Evolutionary conservation across 2,113 vertebrate species (phyloP).

Genomic region (Pedetes capensis): DNA sequence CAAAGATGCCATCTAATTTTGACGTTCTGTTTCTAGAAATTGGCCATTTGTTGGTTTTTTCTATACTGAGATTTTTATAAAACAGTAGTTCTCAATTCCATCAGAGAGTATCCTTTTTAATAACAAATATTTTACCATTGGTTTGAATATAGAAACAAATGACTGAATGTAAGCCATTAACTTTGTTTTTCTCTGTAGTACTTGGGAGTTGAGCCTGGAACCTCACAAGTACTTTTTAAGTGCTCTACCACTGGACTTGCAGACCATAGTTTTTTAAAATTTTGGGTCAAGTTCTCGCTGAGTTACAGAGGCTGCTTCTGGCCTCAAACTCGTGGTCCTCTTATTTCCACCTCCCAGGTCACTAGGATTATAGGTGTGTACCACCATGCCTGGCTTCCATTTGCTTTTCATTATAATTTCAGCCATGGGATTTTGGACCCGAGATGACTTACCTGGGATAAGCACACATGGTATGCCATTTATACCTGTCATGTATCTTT

Average conservation of each 20-base stretch:
- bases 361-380: no score
- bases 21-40: neutral
- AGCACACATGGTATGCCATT: accelerated
- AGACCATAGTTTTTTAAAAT: no score
- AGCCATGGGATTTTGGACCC: neutral
- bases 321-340: no score
- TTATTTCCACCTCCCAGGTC: no score
- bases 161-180: neutral
- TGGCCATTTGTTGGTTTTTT: neutral
- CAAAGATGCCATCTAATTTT: neutral
- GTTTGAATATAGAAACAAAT: neutral
- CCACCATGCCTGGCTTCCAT: no score
- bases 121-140: neutral
- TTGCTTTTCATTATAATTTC: neutral
- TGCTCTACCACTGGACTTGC: no score
- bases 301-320: no score
- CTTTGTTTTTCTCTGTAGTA: neutral
- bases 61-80: neutral
- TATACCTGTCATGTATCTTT: neutral
- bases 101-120: neutral
- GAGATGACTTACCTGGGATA: neutral
- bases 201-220: no score
- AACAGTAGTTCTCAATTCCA: neutral
- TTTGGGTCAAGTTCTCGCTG: no score
- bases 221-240: no score